These are phyloP conservation scores for Crenuchus spilurus DNA, from an alignment of 2,797 vertebrate species.

Conservation along the genomic window DNA sequence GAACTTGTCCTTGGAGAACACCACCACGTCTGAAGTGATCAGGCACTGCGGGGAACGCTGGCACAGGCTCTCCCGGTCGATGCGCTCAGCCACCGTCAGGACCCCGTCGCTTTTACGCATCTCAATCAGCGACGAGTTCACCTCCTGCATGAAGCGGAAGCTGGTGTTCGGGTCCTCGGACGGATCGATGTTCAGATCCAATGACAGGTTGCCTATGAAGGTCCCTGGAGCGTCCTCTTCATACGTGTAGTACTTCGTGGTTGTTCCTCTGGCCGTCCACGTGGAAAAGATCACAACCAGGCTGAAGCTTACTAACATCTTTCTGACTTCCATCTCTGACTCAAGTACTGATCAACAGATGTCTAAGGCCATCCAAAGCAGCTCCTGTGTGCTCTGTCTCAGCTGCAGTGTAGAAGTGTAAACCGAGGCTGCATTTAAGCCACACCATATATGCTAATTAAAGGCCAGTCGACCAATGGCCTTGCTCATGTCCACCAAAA, in stretches of 20 bases:
- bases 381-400: slow-evolving; percentile 9
- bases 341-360: not conserved
- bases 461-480: slow-evolving; percentile 70
- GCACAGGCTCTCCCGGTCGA: slow-evolving; percentile 75
- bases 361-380: slow-evolving; percentile 28
- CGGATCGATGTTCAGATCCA: slow-evolving; percentile 71
- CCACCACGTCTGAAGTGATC: slow-evolving; percentile 77
- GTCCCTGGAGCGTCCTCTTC: slow-evolving; percentile 74
- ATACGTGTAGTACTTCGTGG: slow-evolving; percentile 72
- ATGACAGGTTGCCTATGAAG: slow-evolving; percentile 72
- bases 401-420: slow-evolving; percentile 45
- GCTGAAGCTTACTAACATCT: slow-evolving; percentile 15
- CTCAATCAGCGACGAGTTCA: slow-evolving; percentile 70
- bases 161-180: slow-evolving; percentile 65
- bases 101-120: slow-evolving; percentile 72
- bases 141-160: slow-evolving; percentile 77
- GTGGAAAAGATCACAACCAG: slow-evolving; percentile 61
- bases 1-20: slow-evolving; percentile 77
- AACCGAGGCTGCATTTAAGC: slow-evolving; percentile 51
- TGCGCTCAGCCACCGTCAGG: slow-evolving; percentile 67
- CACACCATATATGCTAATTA: slow-evolving; percentile 73
- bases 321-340: slow-evolving; percentile 16
- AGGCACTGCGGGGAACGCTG: slow-evolving; percentile 72
- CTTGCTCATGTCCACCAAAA: slow-evolving; percentile 65
- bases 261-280: slow-evolving; percentile 57